phyloP scores from a whole-genome alignment of 1,140 invertebrate species.

The Himalopsyche phryganea region DNA sequence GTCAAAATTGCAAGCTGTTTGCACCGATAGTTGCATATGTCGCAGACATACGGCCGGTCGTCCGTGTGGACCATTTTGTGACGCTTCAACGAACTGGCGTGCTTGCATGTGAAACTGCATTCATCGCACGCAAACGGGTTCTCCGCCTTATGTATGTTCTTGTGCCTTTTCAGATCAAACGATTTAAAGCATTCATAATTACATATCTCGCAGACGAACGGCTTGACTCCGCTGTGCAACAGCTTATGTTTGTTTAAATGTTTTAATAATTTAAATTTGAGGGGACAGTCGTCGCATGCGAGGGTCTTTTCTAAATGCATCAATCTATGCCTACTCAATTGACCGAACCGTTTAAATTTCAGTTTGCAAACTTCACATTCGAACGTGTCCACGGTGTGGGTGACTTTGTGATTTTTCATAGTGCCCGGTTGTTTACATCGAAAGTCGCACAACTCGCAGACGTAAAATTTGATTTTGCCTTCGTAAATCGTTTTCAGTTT shows the following conservation, averaged over 20 bases:
- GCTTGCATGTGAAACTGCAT: slow-evolving; percentile 16
- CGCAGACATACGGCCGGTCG: neutral
- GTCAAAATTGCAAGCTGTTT: too few species aligned
- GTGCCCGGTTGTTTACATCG: too few species aligned
- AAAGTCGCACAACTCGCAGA: too few species aligned
- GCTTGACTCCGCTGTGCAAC: slow-evolving; percentile 50
- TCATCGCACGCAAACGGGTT: slow-evolving; percentile 18
- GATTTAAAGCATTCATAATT: slow-evolving; percentile 10
- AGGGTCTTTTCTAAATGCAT: too few species aligned
- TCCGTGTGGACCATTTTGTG: slow-evolving; percentile 12
- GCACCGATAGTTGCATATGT: too few species aligned
- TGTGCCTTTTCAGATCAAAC: slow-evolving; percentile 4
- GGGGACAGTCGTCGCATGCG: too few species aligned
- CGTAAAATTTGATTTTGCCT: too few species aligned
- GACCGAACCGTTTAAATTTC: slow-evolving; percentile 42
- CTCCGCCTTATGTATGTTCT: slow-evolving; percentile 9
- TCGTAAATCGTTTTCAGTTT: too few species aligned
- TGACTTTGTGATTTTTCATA: slow-evolving; percentile 8
- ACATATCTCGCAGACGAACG: slow-evolving; percentile 35
- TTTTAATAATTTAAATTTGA: too few species aligned
- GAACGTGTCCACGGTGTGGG: slow-evolving; percentile 19
- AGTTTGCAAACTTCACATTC: slow-evolving; percentile 39
- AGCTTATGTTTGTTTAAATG: slow-evolving; percentile 49
- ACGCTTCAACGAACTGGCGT: slow-evolving; percentile 2
- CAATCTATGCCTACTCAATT: slow-evolving; percentile 32